Evolutionary conservation across 2,113 vertebrate genomes (phyloP).

Genomic region (Silurus asotus): DNA sequence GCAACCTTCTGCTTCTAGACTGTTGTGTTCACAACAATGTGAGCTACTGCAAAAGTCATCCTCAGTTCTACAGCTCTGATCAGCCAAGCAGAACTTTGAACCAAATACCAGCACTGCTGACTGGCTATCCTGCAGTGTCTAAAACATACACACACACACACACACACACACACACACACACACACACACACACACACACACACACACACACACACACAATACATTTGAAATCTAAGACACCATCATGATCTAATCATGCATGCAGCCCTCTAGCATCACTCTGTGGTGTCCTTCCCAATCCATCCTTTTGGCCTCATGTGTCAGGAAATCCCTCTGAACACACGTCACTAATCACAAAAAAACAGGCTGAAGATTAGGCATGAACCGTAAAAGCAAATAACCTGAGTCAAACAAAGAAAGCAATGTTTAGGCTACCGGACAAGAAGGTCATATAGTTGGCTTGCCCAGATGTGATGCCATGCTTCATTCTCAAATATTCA

Average conservation of each 20-base stretch:
- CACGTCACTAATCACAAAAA: slow-evolving; percentile 48
- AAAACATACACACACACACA: slow-evolving; percentile 10
- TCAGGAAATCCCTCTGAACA: slow-evolving; percentile 51
- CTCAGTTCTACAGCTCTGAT: slow-evolving; percentile 44
- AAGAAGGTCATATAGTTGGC: slow-evolving; percentile 17
- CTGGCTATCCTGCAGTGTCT: slow-evolving; percentile 16
- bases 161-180: slow-evolving; percentile 28
- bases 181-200: slow-evolving; percentile 38
- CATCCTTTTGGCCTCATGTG: slow-evolving; percentile 37
- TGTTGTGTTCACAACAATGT: slow-evolving; percentile 39
- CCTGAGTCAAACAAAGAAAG: slow-evolving; percentile 32
- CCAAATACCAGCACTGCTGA: slow-evolving; percentile 43
- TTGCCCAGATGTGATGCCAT: slow-evolving; percentile 18
- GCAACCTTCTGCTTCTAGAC: slow-evolving; percentile 36
- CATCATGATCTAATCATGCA: slow-evolving; percentile 31
- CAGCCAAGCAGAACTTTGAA: slow-evolving; percentile 41
- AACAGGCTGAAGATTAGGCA: slow-evolving; percentile 10
- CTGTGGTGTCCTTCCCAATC: slow-evolving; percentile 27
- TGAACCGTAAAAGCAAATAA: slow-evolving; percentile 42
- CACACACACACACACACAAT: slow-evolving; percentile 39
- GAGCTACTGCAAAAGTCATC: slow-evolving; percentile 29
- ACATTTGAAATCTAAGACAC: slow-evolving; percentile 5
- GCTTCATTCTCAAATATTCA: slow-evolving; percentile 29
- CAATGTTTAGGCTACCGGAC: slow-evolving; percentile 49
- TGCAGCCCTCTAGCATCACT: slow-evolving; percentile 26